Evolutionary conservation across 2,113 vertebrate genomes (phyloP).

Genomic region (Dendrocopos noguchii): DNA sequence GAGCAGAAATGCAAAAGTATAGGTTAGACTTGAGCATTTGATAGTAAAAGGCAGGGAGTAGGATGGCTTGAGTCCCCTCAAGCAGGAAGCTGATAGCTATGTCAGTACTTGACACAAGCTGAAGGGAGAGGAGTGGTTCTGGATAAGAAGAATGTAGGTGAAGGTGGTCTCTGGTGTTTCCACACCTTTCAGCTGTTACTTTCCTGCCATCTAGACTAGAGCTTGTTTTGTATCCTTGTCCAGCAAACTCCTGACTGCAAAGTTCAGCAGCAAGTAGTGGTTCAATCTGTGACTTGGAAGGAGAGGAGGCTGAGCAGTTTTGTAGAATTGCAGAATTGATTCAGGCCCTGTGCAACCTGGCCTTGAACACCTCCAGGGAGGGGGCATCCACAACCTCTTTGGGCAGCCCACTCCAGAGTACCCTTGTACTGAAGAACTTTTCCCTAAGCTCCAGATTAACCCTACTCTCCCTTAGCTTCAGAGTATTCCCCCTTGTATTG

Average conservation of each 20-base stretch:
- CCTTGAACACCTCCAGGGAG: too few relatives aligned
- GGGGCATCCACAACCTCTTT: too few relatives aligned
- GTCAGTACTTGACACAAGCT: neutral
- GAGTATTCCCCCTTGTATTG: too few relatives aligned
- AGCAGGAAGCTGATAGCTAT: neutral
- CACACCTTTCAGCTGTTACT: neutral
- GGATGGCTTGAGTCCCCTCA: neutral
- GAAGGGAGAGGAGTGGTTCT: neutral
- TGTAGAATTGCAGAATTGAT: too few relatives aligned
- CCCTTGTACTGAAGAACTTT: too few relatives aligned
- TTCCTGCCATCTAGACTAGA: neutral
- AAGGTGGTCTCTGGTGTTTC: neutral
- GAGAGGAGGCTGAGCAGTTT: neutral
- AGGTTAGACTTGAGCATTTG: rapidly evolving
- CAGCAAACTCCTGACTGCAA: neutral
- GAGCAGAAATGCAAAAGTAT: neutral
- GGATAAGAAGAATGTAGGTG: neutral
- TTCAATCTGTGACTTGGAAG: neutral
- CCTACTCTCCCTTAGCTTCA: too few relatives aligned
- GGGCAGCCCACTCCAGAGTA: too few relatives aligned
- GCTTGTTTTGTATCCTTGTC: neutral
- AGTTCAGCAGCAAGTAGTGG: neutral
- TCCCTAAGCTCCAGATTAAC: too few relatives aligned
- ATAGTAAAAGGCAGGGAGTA: neutral
- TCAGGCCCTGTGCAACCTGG: too few relatives aligned